A percentile compares a stretch with the other conserved stretches of the same genome.
phyloP scores from a whole-genome alignment of 2,113 vertebrate genomes.

The Bos indicus region DNA sequence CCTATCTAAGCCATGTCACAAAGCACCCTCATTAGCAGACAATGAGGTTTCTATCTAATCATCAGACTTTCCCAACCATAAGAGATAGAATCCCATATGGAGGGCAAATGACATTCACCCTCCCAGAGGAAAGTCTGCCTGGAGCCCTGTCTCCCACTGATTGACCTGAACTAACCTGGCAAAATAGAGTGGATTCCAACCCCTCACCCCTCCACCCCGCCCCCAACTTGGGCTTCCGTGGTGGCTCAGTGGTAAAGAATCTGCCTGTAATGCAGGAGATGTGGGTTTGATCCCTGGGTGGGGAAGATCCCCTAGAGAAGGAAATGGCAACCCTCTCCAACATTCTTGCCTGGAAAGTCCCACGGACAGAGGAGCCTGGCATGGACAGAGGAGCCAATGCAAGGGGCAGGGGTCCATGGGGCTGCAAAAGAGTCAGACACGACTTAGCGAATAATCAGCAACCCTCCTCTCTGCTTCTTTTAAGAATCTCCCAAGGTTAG shows the following conservation, averaged over 20 bases:
- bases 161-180: background rate
- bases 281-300: background rate
- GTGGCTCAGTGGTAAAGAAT: background rate
- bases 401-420: background rate
- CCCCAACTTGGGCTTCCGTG: background rate
- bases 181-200: background rate
- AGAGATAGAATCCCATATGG: background rate
- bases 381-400: background rate
- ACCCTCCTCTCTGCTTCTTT: background rate
- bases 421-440: background rate
- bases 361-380: background rate
- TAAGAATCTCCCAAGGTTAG: background rate
- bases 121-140: background rate
- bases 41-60: background rate
- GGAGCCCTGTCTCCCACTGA: background rate
- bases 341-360: background rate
- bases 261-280: background rate
- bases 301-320: background rate
- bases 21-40: background rate
- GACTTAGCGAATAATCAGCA: background rate
- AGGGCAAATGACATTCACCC: background rate
- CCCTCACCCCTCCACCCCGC: rapidly evolving
- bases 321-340: background rate
- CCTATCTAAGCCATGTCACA: background rate
- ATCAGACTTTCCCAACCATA: background rate